A percentile compares a stretch with the other conserved stretches of the same genome.
Conservation (phyloP, 2,888 invertebrate genomes). For the Pollenia labialis region DNA sequence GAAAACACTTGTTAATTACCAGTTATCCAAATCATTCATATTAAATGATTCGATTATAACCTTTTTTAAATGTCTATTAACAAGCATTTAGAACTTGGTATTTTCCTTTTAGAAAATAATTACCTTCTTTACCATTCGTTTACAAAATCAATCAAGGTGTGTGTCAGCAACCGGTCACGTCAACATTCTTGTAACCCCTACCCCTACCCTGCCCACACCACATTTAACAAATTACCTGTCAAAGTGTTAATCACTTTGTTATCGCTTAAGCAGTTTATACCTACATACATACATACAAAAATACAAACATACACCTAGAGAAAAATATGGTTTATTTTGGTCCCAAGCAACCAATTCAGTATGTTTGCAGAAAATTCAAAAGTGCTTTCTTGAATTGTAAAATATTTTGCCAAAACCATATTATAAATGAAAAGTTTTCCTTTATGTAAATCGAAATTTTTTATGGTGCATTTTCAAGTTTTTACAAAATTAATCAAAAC, state of each 20-base stretch:
- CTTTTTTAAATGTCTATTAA: not conserved
- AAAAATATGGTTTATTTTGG: too few species aligned
- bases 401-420: too few species aligned
- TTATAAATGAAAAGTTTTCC: too few species aligned
- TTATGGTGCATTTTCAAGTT: too few species aligned
- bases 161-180: constrained; percentile 31
- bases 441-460: too few species aligned
- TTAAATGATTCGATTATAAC: not conserved
- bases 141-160: constrained; percentile 9
- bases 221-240: constrained; percentile 26
- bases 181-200: not conserved
- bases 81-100: not conserved
- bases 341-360: too few species aligned
- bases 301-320: too few species aligned
- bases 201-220: not conserved
- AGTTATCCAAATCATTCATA: not conserved
- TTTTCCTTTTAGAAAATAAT: not conserved
- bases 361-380: too few species aligned
- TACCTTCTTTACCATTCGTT: not conserved
- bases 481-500: too few species aligned
- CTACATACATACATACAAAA: too few species aligned
- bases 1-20: constrained; percentile 1
- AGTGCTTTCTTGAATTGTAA: too few species aligned
- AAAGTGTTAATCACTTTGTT: constrained; percentile 40
- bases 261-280: not conserved